These are phyloP conservation scores for Rynchops niger DNA, from an alignment of 2,113 vertebrate genomes.

Conservation along the genomic window DNA sequence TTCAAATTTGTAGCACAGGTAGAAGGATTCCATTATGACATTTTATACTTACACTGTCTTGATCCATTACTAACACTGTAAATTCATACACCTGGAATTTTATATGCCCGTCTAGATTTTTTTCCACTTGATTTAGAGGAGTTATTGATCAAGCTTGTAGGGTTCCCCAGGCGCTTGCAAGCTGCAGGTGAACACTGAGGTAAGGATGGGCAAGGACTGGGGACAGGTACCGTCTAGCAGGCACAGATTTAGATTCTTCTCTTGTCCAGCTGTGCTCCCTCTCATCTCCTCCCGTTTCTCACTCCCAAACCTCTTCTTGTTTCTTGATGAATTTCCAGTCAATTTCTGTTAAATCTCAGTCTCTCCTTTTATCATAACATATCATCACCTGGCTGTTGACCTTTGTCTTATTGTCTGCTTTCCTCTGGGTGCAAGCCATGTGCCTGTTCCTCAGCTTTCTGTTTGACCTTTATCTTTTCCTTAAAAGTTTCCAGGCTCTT, in stretches of 20 bases:
- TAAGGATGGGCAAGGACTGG: not conserved
- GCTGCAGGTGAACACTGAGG: not conserved
- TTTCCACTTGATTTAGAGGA: not conserved
- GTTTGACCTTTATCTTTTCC: not conserved
- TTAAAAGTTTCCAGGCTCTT: not conserved
- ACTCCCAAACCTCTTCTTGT: not conserved
- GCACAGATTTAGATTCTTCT: not conserved
- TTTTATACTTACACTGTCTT: not conserved
- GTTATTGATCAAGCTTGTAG: not conserved
- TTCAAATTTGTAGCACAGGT: not conserved
- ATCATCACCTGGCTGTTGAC: not conserved
- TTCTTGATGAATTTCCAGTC: not conserved
- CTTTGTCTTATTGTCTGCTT: not conserved
- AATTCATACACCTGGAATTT: not conserved
- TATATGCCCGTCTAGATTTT: not conserved
- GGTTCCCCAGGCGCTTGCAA: not conserved
- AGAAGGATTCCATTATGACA: not conserved
- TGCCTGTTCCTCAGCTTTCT: not conserved
- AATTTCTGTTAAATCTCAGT: not conserved
- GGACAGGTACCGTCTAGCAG: not conserved
- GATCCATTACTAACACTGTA: not conserved
- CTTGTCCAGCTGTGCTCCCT: not conserved
- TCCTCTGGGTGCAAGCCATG: fast-evolving
- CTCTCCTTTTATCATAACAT: fast-evolving
- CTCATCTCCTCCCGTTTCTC: not conserved